Evolutionary conservation across 2,797 vertebrate genomes (phyloP), one percentile per base, ranked within the genome.

Genomic region (Aselliscus stoliczkanus): DNA sequence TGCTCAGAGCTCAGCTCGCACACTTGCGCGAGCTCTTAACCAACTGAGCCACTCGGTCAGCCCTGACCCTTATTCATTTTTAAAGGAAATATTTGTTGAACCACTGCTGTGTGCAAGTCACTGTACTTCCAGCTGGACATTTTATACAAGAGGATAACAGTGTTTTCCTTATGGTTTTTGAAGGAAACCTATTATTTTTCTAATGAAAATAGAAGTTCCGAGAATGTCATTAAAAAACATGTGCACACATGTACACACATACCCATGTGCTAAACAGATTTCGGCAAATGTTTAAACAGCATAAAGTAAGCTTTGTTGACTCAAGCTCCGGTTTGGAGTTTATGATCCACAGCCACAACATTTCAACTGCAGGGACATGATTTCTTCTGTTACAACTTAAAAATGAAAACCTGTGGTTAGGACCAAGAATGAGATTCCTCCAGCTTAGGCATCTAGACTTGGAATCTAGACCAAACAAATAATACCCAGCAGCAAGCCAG

Each of bases 381-480:
- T 64, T 96, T 88, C 76, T 42, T 47, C 72, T 67, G 72, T 58
- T 47, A 60, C 47, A 73, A 11, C 60, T 73, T 73, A 72, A 52
- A 81, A 82, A 77, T 50, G 42, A 82, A 94, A 93, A 83, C 84
- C 79, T 88, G 83, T 39, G 82, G 81, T 91, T 81, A 86, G 25
- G 65, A 58, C 44, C 27, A 73, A 65, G 56, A 73, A 91, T 79
- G 62, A 42, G 65, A 44, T 31, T 77, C 34, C 5, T 88, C 34
- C 44, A 18, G 60, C 6, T 50, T 60, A 73, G 79, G 58, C 72
- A 75, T 75, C 81, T 50, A 52, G 29, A 88, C 17, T 77, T 54
- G 56, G 85, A 76, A 62, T 73, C 42, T 27, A 80, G 72, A 84
- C 73, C 91, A 88, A 93, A 95, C 64, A 95, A 83, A 58, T 14